Percentiles rank a stretch among this genome's conserved stretches.
Conservation (phyloP, 2,113 vertebrate genomes). For the Cryptotis parvus region DNA sequence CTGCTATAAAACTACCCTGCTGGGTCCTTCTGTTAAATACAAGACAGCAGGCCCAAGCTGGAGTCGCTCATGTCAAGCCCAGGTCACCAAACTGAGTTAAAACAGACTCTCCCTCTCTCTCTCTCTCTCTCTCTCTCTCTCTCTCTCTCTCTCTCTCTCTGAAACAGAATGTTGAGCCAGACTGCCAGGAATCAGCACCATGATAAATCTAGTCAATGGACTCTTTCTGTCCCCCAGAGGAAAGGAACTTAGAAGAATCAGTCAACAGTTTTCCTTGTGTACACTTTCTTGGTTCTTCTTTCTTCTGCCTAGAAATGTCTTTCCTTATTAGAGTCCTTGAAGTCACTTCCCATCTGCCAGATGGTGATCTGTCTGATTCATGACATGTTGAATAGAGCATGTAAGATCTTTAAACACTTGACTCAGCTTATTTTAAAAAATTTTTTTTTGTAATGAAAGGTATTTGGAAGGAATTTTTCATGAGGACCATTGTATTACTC, state of each 20-base stretch:
- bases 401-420: neutral
- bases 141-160: no score
- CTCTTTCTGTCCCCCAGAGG: neutral
- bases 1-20: neutral
- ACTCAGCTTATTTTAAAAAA: neutral
- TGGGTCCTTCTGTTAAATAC: neutral
- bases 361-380: neutral
- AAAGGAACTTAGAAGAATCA: neutral
- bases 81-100: neutral
- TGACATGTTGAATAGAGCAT: neutral
- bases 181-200: neutral
- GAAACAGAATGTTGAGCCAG: neutral
- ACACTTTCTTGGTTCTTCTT: neutral
- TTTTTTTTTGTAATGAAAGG: neutral
- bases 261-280: neutral
- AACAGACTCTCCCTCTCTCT: no score
- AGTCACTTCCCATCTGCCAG: neutral
- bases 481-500: neutral
- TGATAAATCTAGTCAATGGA: neutral
- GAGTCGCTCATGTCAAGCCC: neutral
- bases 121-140: no score
- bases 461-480: neutral
- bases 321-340: neutral
- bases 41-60: neutral
- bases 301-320: neutral